Percentiles rank a stretch among this genome's conserved stretches.
Conservation (phyloP, 1,140 invertebrate species). For the Helicorthomorpha holstii region DNA sequence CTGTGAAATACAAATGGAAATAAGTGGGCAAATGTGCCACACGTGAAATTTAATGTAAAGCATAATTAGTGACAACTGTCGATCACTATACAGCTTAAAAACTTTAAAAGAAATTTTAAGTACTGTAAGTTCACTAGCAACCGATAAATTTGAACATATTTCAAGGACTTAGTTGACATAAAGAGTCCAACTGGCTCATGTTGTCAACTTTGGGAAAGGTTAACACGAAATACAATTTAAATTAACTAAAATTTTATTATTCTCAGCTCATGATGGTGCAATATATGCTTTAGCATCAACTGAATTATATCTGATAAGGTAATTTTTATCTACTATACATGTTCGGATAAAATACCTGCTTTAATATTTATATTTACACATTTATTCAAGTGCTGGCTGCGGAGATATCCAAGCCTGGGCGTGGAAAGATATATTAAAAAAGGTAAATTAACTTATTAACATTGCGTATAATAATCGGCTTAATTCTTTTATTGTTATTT, state of each 20-base stretch:
- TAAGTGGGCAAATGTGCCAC: no score
- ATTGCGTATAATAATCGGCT: not conserved
- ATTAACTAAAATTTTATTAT: conserved; percentile 7
- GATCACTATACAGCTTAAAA: no score
- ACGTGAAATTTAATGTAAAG: no score
- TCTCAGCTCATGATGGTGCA: conserved; percentile 31
- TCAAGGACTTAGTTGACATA: no score
- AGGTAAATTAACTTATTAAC: conserved; percentile 19
- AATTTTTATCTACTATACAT: conserved; percentile 3
- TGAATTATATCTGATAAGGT: conserved; percentile 46
- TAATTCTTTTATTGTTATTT: conserved; percentile 3
- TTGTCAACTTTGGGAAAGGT: no score
- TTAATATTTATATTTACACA: not conserved
- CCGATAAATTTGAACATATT: no score
- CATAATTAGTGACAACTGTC: no score
- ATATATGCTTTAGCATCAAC: conserved; percentile 52
- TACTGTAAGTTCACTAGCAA: no score
- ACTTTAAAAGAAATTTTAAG: no score
- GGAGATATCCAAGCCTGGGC: conserved; percentile 56
- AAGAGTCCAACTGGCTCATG: no score
- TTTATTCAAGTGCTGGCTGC: conserved; percentile 41
- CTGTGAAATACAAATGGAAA: no score
- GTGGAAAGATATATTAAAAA: conserved; percentile 46
- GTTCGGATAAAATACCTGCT: not conserved
- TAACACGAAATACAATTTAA: no score